A percentile compares a stretch with the other conserved stretches of the same genome.
Evolutionary conservation across 2,113 vertebrate genomes (phyloP).

Genomic region (Cathartes aura): DNA sequence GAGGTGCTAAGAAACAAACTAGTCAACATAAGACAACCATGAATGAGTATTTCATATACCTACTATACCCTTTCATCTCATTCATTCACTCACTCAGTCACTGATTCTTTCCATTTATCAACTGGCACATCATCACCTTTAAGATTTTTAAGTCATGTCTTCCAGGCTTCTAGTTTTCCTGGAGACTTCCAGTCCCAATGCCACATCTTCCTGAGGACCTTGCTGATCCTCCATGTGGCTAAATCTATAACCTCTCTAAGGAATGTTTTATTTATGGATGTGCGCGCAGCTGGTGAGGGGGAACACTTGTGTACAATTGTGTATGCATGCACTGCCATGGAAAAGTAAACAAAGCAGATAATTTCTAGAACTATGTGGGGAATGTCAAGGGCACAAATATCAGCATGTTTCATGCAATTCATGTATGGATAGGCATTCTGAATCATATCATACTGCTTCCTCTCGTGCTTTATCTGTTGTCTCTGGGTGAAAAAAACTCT

Average conservation of each 20-base stretch:
- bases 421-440: background rate
- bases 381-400: background rate
- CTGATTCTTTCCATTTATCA: background rate
- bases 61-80: background rate
- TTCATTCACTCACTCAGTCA: background rate
- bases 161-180: background rate
- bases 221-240: background rate
- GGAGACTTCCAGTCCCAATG: background rate
- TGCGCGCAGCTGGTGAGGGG: background rate
- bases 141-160: background rate
- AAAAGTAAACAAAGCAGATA: constrained; percentile 38
- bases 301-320: background rate
- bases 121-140: background rate
- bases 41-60: background rate
- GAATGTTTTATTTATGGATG: constrained; percentile 8
- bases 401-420: background rate
- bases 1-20: background rate
- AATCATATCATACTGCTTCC: background rate
- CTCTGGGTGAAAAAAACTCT: background rate
- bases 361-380: constrained; percentile 13
- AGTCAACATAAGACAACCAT: background rate
- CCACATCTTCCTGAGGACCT: background rate
- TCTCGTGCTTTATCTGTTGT: background rate
- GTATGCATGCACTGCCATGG: background rate
- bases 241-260: background rate